phyloP scores from a whole-genome alignment of 1,140 invertebrate species.

The Papilio machaon region DNA sequence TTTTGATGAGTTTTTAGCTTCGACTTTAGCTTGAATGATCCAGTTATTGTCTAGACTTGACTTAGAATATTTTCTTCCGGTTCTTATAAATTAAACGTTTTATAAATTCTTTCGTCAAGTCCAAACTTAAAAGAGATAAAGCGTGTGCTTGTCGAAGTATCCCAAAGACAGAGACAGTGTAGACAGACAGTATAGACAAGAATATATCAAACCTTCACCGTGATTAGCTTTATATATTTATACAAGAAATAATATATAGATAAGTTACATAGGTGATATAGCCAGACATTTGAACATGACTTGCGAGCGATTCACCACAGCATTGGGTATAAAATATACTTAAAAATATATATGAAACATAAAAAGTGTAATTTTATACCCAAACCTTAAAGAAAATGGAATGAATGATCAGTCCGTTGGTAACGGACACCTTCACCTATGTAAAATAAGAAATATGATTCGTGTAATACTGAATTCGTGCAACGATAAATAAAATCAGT shows the following conservation, averaged over 20 bases:
- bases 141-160: conserved; percentile 25
- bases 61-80: background rate
- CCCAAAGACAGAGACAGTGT: conserved; percentile 43
- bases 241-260: conserved; percentile 47
- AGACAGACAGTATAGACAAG: conserved; percentile 49
- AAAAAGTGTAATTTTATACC: background rate
- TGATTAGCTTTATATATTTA: conserved; percentile 57
- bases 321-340: conserved; percentile 13
- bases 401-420: conserved; percentile 36
- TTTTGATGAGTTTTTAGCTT: conserved; percentile 32
- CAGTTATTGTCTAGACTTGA: conserved; percentile 25
- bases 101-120: conserved; percentile 2
- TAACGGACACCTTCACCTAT: conserved; percentile 53
- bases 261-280: conserved; percentile 40
- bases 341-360: no score
- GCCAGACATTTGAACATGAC: conserved; percentile 26
- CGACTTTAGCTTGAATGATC: conserved; percentile 16
- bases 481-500: conserved; percentile 65
- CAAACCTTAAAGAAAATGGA: conserved; percentile 2
- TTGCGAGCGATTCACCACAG: background rate
- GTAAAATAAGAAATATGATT: conserved; percentile 45
- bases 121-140: conserved; percentile 11
- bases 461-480: conserved; percentile 62
- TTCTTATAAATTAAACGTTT: background rate
- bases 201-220: conserved; percentile 79